Conservation (phyloP, 35 echinoderm and acorn worm species). For the Heliocidaris erythrogramma region DNA sequence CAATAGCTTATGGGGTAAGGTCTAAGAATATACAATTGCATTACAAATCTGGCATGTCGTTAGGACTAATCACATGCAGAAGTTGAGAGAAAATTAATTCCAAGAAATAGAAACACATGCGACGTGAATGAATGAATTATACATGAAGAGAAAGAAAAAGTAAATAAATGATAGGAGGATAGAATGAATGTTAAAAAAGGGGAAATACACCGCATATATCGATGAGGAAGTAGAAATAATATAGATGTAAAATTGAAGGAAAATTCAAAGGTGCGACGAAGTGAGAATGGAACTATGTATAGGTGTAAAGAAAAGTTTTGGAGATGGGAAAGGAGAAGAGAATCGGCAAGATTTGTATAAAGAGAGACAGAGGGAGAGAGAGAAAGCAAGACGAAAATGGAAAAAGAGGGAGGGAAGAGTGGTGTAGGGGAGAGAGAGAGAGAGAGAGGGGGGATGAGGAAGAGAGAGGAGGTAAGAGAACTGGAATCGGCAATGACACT, state of each 20-base stretch:
- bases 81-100: too few relatives aligned
- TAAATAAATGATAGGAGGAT: not conserved
- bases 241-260: not conserved
- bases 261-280: not conserved
- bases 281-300: not conserved
- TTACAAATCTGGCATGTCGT: not conserved
- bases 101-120: not conserved
- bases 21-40: not conserved
- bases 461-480: conserved; percentile 6
- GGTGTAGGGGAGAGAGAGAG: not conserved
- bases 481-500: conserved; percentile 40
- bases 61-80: not conserved
- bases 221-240: not conserved
- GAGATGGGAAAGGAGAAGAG: not conserved
- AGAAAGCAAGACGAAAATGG: not conserved
- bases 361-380: not conserved
- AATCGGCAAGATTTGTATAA: not conserved
- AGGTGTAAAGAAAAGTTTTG: not conserved
- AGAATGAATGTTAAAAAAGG: not conserved
- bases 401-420: not conserved
- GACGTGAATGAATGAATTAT: not conserved
- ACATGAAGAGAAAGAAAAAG: not conserved
- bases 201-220: not conserved
- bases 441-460: not conserved
- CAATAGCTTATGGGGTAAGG: not conserved